phyloP scores from a whole-genome alignment of 2,888 invertebrate genomes.

The Drosophila quinaria region DNA sequence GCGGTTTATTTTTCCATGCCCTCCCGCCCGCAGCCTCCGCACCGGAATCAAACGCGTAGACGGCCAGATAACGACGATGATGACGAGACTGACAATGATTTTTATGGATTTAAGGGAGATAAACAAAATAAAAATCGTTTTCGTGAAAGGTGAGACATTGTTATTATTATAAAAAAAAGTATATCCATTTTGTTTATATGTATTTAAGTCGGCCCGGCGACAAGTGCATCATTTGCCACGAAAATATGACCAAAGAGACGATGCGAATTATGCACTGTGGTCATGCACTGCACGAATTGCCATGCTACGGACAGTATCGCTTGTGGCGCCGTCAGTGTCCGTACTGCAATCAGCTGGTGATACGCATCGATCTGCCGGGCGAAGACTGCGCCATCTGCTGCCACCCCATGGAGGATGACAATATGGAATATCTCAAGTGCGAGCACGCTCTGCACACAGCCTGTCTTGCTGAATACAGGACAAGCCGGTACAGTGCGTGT shows the following conservation, averaged over 20 bases:
- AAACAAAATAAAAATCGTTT: background rate
- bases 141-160: slow-evolving; percentile 21
- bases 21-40: background rate
- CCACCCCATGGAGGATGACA: slow-evolving; percentile 16
- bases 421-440: slow-evolving; percentile 52
- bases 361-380: slow-evolving; percentile 22
- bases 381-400: slow-evolving; percentile 64
- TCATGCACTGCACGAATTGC: slow-evolving; percentile 47
- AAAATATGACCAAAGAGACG: background rate
- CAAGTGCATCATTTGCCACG: slow-evolving; percentile 39
- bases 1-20: slow-evolving; percentile 38
- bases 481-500: background rate
- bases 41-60: background rate
- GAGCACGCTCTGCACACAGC: slow-evolving; percentile 57
- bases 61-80: background rate
- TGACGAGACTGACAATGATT: background rate
- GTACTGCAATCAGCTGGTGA: slow-evolving; percentile 24
- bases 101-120: no score
- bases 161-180: background rate
- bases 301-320: slow-evolving; percentile 27
- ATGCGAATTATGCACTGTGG: slow-evolving; percentile 53
- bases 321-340: slow-evolving; percentile 23
- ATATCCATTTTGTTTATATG: background rate
- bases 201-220: slow-evolving; percentile 50
- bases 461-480: slow-evolving; percentile 29